These are phyloP conservation scores for Lophochroa leadbeateri DNA, from an alignment of 2,113 vertebrate species.

Conservation along the genomic window DNA sequence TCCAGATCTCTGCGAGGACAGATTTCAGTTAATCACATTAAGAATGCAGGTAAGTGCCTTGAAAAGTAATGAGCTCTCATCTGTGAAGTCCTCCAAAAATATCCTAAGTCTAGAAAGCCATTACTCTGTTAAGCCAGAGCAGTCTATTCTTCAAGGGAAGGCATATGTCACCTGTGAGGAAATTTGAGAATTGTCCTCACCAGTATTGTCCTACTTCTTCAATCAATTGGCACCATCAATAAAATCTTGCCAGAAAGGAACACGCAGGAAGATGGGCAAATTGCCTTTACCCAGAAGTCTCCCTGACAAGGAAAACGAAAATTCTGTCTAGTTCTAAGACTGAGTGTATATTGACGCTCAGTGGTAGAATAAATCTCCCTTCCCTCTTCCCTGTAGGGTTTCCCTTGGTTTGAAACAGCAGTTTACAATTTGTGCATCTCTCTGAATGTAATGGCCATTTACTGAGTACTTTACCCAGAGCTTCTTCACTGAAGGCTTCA, in stretches of 20 bases:
- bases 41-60: not conserved
- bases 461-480: not conserved
- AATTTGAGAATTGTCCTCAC: not conserved
- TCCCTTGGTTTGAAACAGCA: not conserved
- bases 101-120: not conserved
- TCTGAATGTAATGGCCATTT: not conserved
- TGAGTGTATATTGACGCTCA: slow-evolving; percentile 1
- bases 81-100: not conserved
- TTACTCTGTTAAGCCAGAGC: not conserved
- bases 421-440: not conserved
- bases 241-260: not conserved
- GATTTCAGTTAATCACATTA: not conserved
- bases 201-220: not conserved
- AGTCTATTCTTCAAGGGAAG: not conserved
- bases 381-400: not conserved
- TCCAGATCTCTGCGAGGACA: not conserved
- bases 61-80: not conserved
- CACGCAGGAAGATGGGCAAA: not conserved
- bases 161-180: not conserved
- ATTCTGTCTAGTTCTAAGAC: not conserved
- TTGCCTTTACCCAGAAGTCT: not conserved
- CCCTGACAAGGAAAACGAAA: not conserved
- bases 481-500: not conserved
- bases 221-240: not conserved
- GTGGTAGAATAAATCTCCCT: not conserved